Evolutionary conservation across 2,113 vertebrate species (phyloP), one percentile per base, ranked within the genome.

Genomic region (Pseudorhombus dupliciocellatus): DNA sequence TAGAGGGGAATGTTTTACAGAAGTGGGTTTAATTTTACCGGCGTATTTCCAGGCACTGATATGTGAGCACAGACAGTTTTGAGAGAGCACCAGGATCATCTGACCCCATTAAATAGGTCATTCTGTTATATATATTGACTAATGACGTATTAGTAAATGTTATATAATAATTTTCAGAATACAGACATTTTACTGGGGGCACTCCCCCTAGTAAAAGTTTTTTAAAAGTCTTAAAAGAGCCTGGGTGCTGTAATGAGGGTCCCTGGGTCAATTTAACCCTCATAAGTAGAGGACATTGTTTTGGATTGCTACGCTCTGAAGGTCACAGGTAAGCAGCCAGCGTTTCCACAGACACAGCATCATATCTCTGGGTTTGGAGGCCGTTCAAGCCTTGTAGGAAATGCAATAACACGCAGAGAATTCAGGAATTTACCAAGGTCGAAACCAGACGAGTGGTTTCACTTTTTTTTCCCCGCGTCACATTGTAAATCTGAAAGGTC

Each of bases 41-140:
- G 26, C 62, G 2, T 53, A 53, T 1, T 22, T 50, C n/a, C 65
- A 59, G 56, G 24, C n/a, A 64, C 37, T 70, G 44, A 71, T 59
- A 62, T 44, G 25, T 50, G 60, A 26, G 56, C 10, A 11, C 28
- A 63, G 15, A 28, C 21, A 67, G 50, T 69, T 61, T 74, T 68
- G 28, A 83, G 66, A 75, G 66, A 50, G 66, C 28, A 30, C 25
- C 30, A 50, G 58, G 51, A 75, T 66, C 56, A 55, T 66, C 56
- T 83, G 55, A 78, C 51, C 44, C 44, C 18, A 8, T 67, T 46
- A 25, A 60, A 42, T 48, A 21, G 68, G 54, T 69, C 54, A 46
- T 66, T 58, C 44, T 73, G 68, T 70, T 56, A 28, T 60, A 46
- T 34, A 64, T 53, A 24, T 44, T 34, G 52, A 59, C 14, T 44